phyloP scores from a whole-genome alignment of 2,888 invertebrate species.

The Zaprionus bogoriensis region DNA sequence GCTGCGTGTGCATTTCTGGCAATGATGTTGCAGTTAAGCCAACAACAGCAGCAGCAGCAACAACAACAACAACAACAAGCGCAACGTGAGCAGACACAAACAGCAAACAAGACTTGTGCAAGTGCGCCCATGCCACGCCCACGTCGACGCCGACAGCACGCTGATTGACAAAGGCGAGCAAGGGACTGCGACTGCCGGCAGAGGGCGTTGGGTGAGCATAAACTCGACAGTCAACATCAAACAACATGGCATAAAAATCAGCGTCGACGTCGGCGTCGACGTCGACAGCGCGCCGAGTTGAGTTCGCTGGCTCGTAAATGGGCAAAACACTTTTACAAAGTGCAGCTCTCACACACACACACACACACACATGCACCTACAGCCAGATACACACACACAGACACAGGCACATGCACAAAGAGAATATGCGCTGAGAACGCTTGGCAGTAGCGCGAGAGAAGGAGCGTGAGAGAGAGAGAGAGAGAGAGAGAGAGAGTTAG shows the following conservation, averaged over 20 bases:
- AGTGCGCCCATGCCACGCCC: slow-evolving; percentile 47
- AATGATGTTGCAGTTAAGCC: slow-evolving; percentile 56
- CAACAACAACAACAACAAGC: slow-evolving; percentile 16
- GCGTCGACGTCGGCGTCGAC: slow-evolving; percentile 32
- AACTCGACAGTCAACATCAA: slow-evolving; percentile 55
- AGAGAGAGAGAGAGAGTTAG: not conserved
- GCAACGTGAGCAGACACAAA: slow-evolving; percentile 5
- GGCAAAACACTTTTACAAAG: slow-evolving; percentile 76
- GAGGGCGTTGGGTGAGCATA: slow-evolving; percentile 4
- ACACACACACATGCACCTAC: too few relatives aligned
- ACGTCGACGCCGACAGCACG: slow-evolving; percentile 7
- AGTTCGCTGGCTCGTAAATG: slow-evolving; percentile 72
- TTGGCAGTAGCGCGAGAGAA: too few relatives aligned
- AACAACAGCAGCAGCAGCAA: not conserved
- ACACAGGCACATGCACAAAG: slow-evolving; percentile 16
- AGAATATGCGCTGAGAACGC: slow-evolving; percentile 11
- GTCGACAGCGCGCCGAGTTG: slow-evolving; percentile 45
- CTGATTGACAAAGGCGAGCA: slow-evolving; percentile 64
- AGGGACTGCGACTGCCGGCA: slow-evolving; percentile 3
- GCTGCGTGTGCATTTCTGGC: slow-evolving; percentile 69
- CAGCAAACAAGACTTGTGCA: slow-evolving; percentile 62
- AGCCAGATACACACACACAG: too few relatives aligned
- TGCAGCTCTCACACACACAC: slow-evolving; percentile 48
- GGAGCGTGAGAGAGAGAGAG: not conserved
- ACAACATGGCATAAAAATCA: slow-evolving; percentile 73